These are phyloP conservation scores for Pimephales promelas DNA, from an alignment of 2,113 vertebrate genomes.

Conservation along the genomic window DNA sequence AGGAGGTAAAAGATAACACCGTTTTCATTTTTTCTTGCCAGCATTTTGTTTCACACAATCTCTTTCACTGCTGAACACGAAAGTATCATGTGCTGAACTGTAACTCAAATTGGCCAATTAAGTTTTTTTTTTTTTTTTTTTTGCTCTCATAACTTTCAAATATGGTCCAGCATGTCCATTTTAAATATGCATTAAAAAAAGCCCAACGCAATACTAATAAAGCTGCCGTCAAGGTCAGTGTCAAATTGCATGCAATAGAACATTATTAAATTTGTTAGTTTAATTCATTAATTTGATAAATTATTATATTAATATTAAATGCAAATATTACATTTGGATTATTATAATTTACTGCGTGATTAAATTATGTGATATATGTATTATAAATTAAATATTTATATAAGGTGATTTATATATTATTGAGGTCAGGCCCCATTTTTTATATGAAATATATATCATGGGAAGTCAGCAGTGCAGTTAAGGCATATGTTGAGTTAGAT, in stretches of 20 bases:
- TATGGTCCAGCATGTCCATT: no score
- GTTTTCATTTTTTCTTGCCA: slow-evolving; percentile 8
- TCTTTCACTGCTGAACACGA: not conserved
- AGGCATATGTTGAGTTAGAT: not conserved
- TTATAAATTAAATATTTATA: not conserved
- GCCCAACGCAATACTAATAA: no score
- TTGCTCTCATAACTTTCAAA: not conserved
- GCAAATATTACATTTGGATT: not conserved
- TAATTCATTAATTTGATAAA: not conserved
- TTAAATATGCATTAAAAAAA: no score
- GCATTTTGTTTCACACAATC: not conserved
- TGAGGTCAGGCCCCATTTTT: not conserved
- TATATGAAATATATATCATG: no score
- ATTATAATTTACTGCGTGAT: not conserved
- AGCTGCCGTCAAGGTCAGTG: not conserved
- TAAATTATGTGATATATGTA: not conserved
- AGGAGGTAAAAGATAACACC: not conserved
- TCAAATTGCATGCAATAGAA: not conserved
- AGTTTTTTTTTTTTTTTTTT: not conserved
- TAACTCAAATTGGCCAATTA: not conserved
- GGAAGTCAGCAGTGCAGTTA: not conserved
- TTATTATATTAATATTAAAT: not conserved
- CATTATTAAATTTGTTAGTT: not conserved
- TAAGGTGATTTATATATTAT: not conserved
- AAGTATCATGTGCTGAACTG: not conserved